Base-by-base conservation (phyloP, 1,140 invertebrate species). In the Drosophila virilis region DNA sequence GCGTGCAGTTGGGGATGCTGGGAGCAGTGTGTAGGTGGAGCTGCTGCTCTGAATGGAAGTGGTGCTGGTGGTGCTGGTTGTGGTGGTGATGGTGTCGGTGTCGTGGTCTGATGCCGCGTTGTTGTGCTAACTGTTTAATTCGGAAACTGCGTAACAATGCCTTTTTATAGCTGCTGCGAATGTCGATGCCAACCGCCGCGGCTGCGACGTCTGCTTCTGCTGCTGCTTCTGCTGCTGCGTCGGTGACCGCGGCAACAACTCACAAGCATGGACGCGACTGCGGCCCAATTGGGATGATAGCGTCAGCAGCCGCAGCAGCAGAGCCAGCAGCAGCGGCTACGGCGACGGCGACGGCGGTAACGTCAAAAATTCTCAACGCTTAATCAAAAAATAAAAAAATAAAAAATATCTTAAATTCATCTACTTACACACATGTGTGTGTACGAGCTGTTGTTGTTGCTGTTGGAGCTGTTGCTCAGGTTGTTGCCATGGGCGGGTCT, bases 71-170 rank as follows among this genome's bases (percentile, higher is more conserved):
- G 8, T 42, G 66, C 8, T 22, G 51, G 46, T 45, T 45, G 9
- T 35, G 17, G 8, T 38, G 40, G 1, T 43, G 61, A 8, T 61
- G 33, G 10, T 9, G n/a, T n/a, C n/a, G 51, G 17, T 57, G 46
- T 15, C 45, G 55, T 42, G 51, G 55, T 72, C 73, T 78, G 73
- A 52, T 60, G 74, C 65, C 74, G 77, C 77, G 59, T 78, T 82
- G 77, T 80, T 89, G 65, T 80, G 73, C 89, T 89, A 89, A 78
- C 77, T 80, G 80, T 89, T 89, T 89, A 89, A 89, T 89, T 89
- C 84, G 77, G 74, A 89, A 80, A 89, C 84, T 78, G 84, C 75
- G 77, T 89, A 80, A 84, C 84, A 68, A 80, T 73, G 84, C 77
- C 84, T 86, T 89, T 88, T 89, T 89, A 89, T 89, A 89, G 84